Evolutionary conservation across 2,888 invertebrate species (phyloP).

Genomic region (Lepas anatifera): DNA sequence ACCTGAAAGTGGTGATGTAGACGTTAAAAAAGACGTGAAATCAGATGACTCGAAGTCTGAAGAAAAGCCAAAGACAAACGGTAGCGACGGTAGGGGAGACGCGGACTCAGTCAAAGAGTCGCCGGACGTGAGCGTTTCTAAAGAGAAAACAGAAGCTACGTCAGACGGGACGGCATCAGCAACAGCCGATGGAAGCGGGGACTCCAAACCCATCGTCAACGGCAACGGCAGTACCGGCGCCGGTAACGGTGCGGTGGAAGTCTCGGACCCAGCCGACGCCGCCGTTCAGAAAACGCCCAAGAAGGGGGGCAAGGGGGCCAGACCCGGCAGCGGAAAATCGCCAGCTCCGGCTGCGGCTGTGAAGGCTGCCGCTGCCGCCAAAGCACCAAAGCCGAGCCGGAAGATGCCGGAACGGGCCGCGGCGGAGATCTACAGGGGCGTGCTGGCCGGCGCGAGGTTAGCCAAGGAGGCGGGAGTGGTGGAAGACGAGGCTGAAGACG

Average conservation of each 20-base stretch:
- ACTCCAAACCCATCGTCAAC: no score
- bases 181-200: no score
- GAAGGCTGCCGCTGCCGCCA: neutral
- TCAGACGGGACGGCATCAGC: no score
- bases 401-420: conserved; percentile 13
- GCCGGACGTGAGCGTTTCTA: no score
- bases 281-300: no score
- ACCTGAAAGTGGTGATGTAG: no score
- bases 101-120: no score
- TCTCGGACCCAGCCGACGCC: neutral
- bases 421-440: conserved; percentile 17
- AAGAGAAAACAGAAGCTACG: no score
- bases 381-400: neutral
- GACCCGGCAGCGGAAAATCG: conserved; percentile 10
- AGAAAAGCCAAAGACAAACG: conserved; percentile 15
- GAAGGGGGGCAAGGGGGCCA: conserved; percentile 2
- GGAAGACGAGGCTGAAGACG: neutral
- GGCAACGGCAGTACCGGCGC: no score
- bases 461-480: neutral
- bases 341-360: neutral
- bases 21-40: no score
- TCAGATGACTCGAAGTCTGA: neutral
- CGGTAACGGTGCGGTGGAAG: neutral
- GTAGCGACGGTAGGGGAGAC: neutral
- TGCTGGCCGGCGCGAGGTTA: conserved; percentile 14